These are phyloP conservation scores for Leptopilina syphax DNA, from an alignment of 2,888 invertebrate species.

Conservation along the genomic window DNA sequence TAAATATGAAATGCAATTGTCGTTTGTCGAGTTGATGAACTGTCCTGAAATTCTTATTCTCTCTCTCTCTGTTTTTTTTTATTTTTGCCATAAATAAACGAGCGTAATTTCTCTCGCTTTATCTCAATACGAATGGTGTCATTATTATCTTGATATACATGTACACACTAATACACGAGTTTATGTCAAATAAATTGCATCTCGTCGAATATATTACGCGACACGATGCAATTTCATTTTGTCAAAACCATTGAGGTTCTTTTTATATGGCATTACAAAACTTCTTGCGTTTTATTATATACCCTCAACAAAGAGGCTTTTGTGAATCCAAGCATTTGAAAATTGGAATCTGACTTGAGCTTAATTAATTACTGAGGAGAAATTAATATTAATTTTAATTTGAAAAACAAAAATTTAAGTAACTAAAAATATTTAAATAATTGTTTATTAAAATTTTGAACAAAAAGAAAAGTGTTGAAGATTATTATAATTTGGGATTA, in stretches of 20 bases:
- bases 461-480: too few species aligned
- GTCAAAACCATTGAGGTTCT: constrained; percentile 49
- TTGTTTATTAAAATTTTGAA: too few species aligned
- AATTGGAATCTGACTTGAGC: constrained; percentile 45
- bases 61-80: background rate
- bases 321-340: constrained; percentile 53
- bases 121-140: too few species aligned
- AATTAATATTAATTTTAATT: too few species aligned
- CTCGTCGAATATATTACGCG: constrained; percentile 1
- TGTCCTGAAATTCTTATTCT: background rate
- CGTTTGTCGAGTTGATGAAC: too few species aligned
- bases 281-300: constrained; percentile 57
- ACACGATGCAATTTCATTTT: constrained; percentile 56
- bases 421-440: too few species aligned
- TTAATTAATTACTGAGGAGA: constrained; percentile 38
- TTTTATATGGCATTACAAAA: constrained; percentile 61
- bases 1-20: too few species aligned
- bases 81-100: too few species aligned
- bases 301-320: constrained; percentile 39
- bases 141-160: too few species aligned
- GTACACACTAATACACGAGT: constrained; percentile 41
- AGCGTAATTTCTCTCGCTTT: too few species aligned
- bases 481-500: too few species aligned
- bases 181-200: constrained; percentile 47
- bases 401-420: too few species aligned